Evolutionary conservation across 2,888 invertebrate species (phyloP), one percentile per base, ranked within the genome.

Genomic region (Cheilosia vulpina): DNA sequence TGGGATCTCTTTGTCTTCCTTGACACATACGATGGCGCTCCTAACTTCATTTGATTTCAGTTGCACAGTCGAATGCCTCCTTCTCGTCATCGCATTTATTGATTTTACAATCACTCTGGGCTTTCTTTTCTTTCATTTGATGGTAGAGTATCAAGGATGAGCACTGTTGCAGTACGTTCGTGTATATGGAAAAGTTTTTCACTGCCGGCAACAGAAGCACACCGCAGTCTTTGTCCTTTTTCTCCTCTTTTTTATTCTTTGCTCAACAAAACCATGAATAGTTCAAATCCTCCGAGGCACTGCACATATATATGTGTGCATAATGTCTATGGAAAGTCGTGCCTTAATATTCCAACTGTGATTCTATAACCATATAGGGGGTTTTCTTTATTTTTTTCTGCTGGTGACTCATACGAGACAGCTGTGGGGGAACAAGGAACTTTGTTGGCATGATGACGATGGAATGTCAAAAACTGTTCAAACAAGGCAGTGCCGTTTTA

Each of bases 81-180:
- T 47, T 38, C 38, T 65, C 17, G 17, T 41, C 21, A 41, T n/a
- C 5, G 31, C 45, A 31, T 31, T 68, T 68, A 68, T 68, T 55
- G 68, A 68, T 68, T 68, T 41, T 31, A 43, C 68, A 55, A 55
- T 55, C 43, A 55, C 66, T 66, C 17, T 38, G 41, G 34, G 34
- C 21, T 34, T 58, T 21, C 58, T 50, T 52, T 52, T 41, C 13
- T 66, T 66, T 53, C 53, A 27, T 52, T 53, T 53, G 45, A 55
- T 43, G 45, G 15, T 17, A 45, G 24, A 57, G 55, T 11, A 57
- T 57, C 45, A 57, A 68, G 43, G 45, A 68, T 68, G 55, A 60
- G 43, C 17, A 7, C 17, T 34, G 55, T 38, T 58, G 34, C 57
- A 58, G 19, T 41, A 38, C 41, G 41, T 65, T 52, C 17, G 34